Percentiles rank a stretch among this genome's conserved stretches.
Conservation (phyloP, 2,888 invertebrate genomes). For the Pollenia labialis region DNA sequence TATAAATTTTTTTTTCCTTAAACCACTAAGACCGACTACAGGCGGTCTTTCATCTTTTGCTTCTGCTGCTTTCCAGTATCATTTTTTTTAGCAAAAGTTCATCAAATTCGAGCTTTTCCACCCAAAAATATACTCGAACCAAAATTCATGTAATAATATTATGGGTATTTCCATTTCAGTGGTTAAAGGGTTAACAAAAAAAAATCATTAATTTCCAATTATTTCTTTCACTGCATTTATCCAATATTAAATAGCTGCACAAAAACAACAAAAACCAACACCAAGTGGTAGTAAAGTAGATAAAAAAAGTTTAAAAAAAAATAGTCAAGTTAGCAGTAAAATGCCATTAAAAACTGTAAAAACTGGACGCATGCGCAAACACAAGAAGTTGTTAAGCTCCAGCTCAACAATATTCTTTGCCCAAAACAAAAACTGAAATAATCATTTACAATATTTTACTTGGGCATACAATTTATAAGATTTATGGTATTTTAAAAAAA, state of each 20-base stretch:
- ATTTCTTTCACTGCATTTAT: conserved; percentile 36
- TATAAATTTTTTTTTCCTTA: no score
- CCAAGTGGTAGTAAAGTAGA: conserved; percentile 18
- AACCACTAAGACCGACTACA: no score
- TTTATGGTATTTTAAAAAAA: conserved; percentile 62
- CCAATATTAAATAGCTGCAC: conserved; percentile 54
- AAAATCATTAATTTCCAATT: background rate
- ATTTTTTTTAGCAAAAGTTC: no score
- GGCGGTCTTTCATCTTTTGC: no score
- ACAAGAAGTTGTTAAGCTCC: conserved; percentile 58
- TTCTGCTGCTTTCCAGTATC: no score
- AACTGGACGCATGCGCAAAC: conserved; percentile 83
- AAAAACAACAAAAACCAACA: conserved; percentile 40
- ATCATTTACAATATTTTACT: conserved; percentile 63
- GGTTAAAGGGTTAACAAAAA: no score
- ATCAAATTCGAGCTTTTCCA: no score
- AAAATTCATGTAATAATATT: no score
- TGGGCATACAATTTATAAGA: conserved; percentile 51
- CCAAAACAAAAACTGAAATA: conserved; percentile 46
- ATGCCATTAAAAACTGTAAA: conserved; percentile 80
- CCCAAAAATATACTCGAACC: no score
- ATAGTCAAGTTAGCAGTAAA: conserved; percentile 80
- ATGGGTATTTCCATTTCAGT: no score
- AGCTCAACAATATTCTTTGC: conserved; percentile 15
- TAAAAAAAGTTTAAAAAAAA: conserved; percentile 46